phyloP scores from a whole-genome alignment of 2,888 invertebrate genomes.

The Xestia rhomboidea region DNA sequence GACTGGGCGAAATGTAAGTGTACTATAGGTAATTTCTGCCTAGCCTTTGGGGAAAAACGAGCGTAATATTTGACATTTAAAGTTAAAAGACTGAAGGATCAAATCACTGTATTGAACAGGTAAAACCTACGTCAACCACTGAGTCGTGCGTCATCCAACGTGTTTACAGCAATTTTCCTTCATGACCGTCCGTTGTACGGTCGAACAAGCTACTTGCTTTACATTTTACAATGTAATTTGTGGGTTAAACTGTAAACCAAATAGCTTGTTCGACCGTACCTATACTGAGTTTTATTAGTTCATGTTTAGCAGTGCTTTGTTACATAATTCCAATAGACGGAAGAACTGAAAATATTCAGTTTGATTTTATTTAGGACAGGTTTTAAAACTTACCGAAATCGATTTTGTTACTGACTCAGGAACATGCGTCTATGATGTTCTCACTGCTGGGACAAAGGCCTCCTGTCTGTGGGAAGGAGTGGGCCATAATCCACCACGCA shows the following conservation, averaged over 20 bases:
- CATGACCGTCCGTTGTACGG: not conserved
- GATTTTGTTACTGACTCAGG: not conserved
- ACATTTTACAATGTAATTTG: too few species aligned
- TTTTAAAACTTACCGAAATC: not conserved
- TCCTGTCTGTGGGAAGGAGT: not conserved
- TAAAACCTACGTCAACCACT: conserved; percentile 17
- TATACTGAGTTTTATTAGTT: conserved; percentile 2
- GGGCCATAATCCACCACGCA: not conserved
- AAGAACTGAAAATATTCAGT: not conserved
- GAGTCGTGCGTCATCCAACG: conserved; percentile 25
- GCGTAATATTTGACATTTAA: not conserved
- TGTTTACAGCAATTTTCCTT: conserved; percentile 27
- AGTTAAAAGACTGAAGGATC: not conserved
- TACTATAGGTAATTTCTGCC: not conserved
- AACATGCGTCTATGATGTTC: not conserved
- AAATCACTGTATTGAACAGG: not conserved
- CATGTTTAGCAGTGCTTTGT: conserved; percentile 4
- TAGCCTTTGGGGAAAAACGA: not conserved
- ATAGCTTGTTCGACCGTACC: too few species aligned
- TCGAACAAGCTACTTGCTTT: too few species aligned
- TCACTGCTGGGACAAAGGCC: not conserved
- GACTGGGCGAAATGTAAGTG: not conserved
- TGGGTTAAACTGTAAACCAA: too few species aligned
- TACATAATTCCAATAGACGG: not conserved
- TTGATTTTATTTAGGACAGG: not conserved